phyloP scores from a whole-genome alignment of 2,888 invertebrate genomes.

The Rugalucina vietnamica region DNA sequence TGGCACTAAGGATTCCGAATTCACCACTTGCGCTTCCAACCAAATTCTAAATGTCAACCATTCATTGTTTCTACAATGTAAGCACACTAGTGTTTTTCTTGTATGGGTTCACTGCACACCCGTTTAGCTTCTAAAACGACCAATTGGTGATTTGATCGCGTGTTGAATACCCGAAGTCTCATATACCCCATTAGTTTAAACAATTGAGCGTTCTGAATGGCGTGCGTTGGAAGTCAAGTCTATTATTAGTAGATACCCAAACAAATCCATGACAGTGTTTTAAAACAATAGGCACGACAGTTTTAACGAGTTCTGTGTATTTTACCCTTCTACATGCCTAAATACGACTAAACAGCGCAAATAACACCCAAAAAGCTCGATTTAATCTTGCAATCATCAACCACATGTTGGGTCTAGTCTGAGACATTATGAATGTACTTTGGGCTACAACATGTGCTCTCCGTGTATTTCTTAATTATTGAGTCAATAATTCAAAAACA shows the following conservation, averaged over 20 bases:
- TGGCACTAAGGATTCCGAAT: constrained; percentile 7
- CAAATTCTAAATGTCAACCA: background rate
- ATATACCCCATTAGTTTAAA: constrained; percentile 60
- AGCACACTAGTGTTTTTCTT: constrained; percentile 12
- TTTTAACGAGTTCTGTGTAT: background rate
- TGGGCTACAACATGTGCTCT: background rate
- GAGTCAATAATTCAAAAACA: constrained; percentile 12
- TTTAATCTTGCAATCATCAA: background rate
- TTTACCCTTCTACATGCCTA: background rate
- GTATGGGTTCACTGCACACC: constrained; percentile 61
- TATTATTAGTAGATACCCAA: background rate
- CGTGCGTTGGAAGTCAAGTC: constrained; percentile 42
- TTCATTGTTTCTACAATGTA: constrained; percentile 12
- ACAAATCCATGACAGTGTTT: background rate
- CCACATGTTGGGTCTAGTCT: constrained; percentile 14
- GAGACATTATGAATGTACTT: background rate
- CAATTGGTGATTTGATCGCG: constrained; percentile 14
- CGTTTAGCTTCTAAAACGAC: constrained; percentile 32
- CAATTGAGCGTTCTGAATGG: constrained; percentile 62
- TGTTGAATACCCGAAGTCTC: constrained; percentile 13
- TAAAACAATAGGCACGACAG: background rate
- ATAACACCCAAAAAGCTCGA: background rate
- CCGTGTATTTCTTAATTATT: background rate
- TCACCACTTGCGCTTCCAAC: constrained; percentile 7
- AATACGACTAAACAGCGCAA: background rate